Conservation (phyloP, 2,888 invertebrate species). For the Platerodrilus igneus region DNA sequence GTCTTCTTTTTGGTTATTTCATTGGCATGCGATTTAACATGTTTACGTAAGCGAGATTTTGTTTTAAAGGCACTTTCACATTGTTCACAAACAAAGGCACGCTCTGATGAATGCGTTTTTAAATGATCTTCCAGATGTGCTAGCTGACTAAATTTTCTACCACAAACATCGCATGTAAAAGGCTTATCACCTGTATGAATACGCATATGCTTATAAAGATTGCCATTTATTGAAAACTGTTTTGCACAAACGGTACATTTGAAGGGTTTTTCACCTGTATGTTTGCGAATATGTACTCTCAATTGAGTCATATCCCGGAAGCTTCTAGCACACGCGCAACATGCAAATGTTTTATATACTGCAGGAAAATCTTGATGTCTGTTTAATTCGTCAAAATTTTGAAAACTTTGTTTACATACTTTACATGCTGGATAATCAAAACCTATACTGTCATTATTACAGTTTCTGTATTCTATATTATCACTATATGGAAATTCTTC, state of each 20-base stretch:
- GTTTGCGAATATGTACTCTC: conserved; percentile 39
- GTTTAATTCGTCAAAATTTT: too few species aligned
- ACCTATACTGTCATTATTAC: too few species aligned
- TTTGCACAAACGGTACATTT: conserved; percentile 38
- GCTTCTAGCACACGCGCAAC: conserved; percentile 40
- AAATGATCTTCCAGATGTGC: conserved; percentile 43
- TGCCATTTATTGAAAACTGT: conserved; percentile 42
- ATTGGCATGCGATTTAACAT: conserved; percentile 35
- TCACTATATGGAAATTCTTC: too few species aligned
- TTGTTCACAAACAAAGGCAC: conserved; percentile 39
- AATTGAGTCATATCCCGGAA: conserved; percentile 42
- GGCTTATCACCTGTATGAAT: conserved; percentile 37
- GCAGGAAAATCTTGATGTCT: too few species aligned
- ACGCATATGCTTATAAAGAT: conserved; percentile 41
- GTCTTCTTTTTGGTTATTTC: conserved; percentile 32
- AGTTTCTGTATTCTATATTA: too few species aligned
- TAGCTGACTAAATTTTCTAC: conserved; percentile 41
- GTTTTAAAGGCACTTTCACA: conserved; percentile 42
- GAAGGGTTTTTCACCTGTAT: conserved; percentile 43
- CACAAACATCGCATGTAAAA: conserved; percentile 40
- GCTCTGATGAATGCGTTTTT: conserved; percentile 39
- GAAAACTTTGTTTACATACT: too few species aligned
- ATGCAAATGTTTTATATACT: conserved; percentile 33
- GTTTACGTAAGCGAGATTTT: conserved; percentile 38
- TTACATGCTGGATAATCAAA: too few species aligned